Percentiles rank a stretch among this genome's conserved stretches.
Evolutionary conservation across 1,140 invertebrate genomes (phyloP).

Genomic region (Amyelois transitella): DNA sequence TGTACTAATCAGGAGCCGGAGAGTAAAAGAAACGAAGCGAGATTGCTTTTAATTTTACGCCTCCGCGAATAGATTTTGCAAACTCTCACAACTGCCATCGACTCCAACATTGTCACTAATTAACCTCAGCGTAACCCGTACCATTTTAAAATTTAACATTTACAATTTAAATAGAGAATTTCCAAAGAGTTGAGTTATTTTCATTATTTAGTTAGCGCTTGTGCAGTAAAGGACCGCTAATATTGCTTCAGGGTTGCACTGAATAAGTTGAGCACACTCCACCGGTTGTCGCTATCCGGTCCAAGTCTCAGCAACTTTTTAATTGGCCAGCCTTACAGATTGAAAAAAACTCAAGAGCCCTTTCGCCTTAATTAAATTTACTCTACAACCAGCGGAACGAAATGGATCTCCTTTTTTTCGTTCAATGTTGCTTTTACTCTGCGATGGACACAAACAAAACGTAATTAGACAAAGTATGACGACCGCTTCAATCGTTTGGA

Average conservation of each 20-base stretch:
- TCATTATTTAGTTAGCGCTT: conserved; percentile 20
- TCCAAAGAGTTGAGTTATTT: conserved; percentile 6
- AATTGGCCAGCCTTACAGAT: conserved; percentile 52
- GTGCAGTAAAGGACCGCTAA: conserved; percentile 23
- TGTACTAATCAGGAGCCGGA: neutral
- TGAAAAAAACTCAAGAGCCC: conserved; percentile 44
- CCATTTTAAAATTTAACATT: conserved; percentile 16
- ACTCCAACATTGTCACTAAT: conserved; percentile 3
- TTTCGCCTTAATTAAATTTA: conserved; percentile 57
- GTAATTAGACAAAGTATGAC: conserved; percentile 27
- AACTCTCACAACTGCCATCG: neutral
- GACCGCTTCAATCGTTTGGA: conserved; percentile 3
- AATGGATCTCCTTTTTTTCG: conserved; percentile 23
- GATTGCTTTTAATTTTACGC: conserved; percentile 2
- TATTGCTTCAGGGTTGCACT: conserved; percentile 22
- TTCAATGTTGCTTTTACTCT: conserved; percentile 23
- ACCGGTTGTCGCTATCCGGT: conserved; percentile 39
- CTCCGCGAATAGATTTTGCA: neutral
- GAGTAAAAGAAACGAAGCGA: neutral
- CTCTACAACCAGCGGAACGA: conserved; percentile 37
- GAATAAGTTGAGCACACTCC: conserved; percentile 32
- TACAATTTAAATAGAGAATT: conserved; percentile 8
- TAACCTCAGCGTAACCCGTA: conserved; percentile 4
- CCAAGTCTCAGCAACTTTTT: conserved; percentile 53
- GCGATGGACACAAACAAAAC: conserved; percentile 22